Evolutionary conservation across 2,113 vertebrate genomes (phyloP), one percentile per base, ranked within the genome.

Genomic region (Calyptommatus sinebrachiatus): DNA sequence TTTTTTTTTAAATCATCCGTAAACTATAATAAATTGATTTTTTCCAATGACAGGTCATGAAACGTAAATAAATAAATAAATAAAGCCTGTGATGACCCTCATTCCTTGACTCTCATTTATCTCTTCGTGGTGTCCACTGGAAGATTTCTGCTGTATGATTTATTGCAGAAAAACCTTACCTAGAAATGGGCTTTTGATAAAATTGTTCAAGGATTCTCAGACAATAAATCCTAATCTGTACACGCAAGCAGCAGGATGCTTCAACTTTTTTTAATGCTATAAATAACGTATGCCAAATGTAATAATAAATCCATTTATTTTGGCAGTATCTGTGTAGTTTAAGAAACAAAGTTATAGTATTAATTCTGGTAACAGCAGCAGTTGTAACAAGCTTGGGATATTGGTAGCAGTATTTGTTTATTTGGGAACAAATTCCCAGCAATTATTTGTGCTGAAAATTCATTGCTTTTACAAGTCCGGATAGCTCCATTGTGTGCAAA

Each of bases 111-210:
- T 96, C 91, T 95, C 97, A 99, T 99, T 98, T 98, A 98, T 99
- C 97, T 99, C 96, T 93, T 96, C 95, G 95, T 96, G 95, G 97
- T 98, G 97, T 98, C 97, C 96, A 96, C 96, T 96, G 96, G 97
- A 97, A 97, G 97, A 97, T 98, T 97, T 95, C 95, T 96, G 88
- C 94, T 94, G 83, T 88, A 94, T 99, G 98, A 99, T 99, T 99
- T 99, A 99, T 98, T 96, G 94, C 95, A 95, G 96, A 97, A 98
- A 97, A 99, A 98, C 97, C 96, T 96, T 95, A 99, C 95, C 95
- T 96, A 94, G 97, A 98, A 99, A 99, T 98, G 96, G 97, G 97
- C 97, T 98, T 99, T 99, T 99, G 98, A 99, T 99, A 99, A 99
- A 99, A 99, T 99, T 99, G 97, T 99, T 98, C 96, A 96, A 97